phyloP scores from a whole-genome alignment of 2,888 invertebrate species.

The Drosophila limbata region DNA sequence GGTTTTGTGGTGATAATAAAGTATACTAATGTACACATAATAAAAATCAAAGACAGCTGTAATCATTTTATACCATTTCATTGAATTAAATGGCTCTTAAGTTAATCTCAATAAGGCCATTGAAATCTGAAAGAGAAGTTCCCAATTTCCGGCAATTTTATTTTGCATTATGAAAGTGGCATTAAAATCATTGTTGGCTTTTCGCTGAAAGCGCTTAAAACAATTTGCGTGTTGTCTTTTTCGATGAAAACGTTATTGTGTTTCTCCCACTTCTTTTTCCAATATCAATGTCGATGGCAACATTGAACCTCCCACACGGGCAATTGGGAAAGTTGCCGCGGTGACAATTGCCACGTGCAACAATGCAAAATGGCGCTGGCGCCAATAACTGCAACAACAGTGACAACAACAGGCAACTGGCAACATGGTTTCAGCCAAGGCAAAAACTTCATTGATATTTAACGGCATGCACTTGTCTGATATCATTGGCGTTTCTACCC shows the following conservation, averaged over 20 bases:
- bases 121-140: neutral
- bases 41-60: neutral
- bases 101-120: slow-evolving; percentile 1
- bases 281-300: slow-evolving; percentile 21
- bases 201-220: slow-evolving; percentile 2
- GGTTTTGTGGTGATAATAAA: neutral
- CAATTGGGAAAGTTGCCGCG: slow-evolving; percentile 47
- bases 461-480: slow-evolving; percentile 61
- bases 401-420: slow-evolving; percentile 9
- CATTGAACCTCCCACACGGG: slow-evolving; percentile 29
- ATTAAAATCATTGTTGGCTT: slow-evolving; percentile 17
- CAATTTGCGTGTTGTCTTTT: too few species aligned
- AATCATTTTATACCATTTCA: slow-evolving; percentile 3
- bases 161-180: slow-evolving; percentile 14
- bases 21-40: neutral
- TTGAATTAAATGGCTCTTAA: slow-evolving; percentile 11
- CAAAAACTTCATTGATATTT: slow-evolving; percentile 66
- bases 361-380: slow-evolving; percentile 67
- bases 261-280: neutral
- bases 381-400: slow-evolving; percentile 37
- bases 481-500: slow-evolving; percentile 67
- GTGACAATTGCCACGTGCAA: slow-evolving; percentile 61
- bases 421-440: slow-evolving; percentile 16
- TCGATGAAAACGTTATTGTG: neutral
- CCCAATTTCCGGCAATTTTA: neutral